Conservation (phyloP, 1,140 invertebrate genomes). For the Gonatopus flavifemur region DNA sequence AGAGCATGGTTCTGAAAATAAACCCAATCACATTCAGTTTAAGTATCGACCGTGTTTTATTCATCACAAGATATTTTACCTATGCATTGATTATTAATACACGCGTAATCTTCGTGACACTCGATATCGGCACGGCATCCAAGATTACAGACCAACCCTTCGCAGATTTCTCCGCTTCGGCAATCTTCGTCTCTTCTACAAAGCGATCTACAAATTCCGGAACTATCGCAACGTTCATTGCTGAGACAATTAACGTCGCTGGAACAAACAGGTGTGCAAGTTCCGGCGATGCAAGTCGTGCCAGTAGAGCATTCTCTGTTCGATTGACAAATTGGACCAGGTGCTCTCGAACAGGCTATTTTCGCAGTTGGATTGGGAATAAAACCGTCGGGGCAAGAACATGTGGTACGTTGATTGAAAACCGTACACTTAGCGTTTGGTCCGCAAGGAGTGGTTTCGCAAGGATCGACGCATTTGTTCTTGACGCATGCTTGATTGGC, state of each 20-base stretch:
- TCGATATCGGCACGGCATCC: slow-evolving; percentile 82
- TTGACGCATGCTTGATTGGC: slow-evolving; percentile 77
- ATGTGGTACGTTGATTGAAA: slow-evolving; percentile 78
- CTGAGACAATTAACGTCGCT: slow-evolving; percentile 73
- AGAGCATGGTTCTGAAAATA: slow-evolving; percentile 65
- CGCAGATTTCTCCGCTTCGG: slow-evolving; percentile 80
- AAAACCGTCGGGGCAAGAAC: slow-evolving; percentile 75
- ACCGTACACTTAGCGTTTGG: slow-evolving; percentile 81
- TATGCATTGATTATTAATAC: slow-evolving; percentile 74
- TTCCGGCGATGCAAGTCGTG: slow-evolving; percentile 70
- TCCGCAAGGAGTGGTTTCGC: slow-evolving; percentile 75
- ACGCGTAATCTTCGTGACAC: slow-evolving; percentile 70
- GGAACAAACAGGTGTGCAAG: slow-evolving; percentile 77
- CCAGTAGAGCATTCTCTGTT: slow-evolving; percentile 73
- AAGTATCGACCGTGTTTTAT: background rate
- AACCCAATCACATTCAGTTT: background rate
- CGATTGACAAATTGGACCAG: slow-evolving; percentile 68
- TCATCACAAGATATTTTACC: too few species aligned
- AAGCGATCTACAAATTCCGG: slow-evolving; percentile 67
- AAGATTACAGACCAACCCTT: slow-evolving; percentile 72
- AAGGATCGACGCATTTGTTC: slow-evolving; percentile 81
- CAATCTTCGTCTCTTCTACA: slow-evolving; percentile 80
- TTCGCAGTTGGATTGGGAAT: slow-evolving; percentile 83
- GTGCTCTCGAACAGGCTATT: slow-evolving; percentile 78
- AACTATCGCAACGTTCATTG: slow-evolving; percentile 75